These are phyloP conservation scores for Blastobasis lacticolella DNA, from an alignment of 2,888 invertebrate genomes.

Conservation along the genomic window DNA sequence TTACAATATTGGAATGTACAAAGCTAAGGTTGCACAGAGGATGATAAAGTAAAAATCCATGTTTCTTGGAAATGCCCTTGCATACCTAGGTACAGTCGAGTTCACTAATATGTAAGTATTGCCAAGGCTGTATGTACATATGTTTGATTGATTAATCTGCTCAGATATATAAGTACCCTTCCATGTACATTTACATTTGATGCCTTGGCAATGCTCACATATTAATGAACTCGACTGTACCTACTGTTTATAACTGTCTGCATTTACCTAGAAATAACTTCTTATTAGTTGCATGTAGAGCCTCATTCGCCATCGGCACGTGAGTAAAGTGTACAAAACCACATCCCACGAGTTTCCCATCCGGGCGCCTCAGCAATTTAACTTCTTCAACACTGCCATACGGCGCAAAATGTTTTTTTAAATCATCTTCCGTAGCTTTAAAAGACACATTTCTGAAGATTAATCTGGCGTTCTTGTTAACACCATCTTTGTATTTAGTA, in stretches of 20 bases:
- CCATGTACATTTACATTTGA: too few relatives aligned
- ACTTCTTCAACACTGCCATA: slow-evolving; percentile 86
- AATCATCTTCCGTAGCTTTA: slow-evolving; percentile 81
- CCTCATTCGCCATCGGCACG: slow-evolving; percentile 85
- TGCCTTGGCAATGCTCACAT: too few relatives aligned
- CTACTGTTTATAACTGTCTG: neutral
- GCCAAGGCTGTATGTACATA: too few relatives aligned
- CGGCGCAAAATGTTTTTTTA: slow-evolving; percentile 80
- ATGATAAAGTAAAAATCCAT: too few relatives aligned
- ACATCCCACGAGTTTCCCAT: slow-evolving; percentile 88
- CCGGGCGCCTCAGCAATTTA: slow-evolving; percentile 80
- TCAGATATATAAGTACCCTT: too few relatives aligned
- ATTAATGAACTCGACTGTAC: too few relatives aligned
- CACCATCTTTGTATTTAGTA: slow-evolving; percentile 38
- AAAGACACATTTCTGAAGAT: slow-evolving; percentile 80
- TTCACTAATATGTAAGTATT: too few relatives aligned
- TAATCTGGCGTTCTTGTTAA: slow-evolving; percentile 71
- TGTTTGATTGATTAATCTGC: too few relatives aligned
- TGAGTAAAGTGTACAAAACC: slow-evolving; percentile 90
- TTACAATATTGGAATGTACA: too few relatives aligned
- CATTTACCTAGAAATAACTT: slow-evolving; percentile 75
- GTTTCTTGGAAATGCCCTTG: too few relatives aligned
- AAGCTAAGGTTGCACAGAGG: too few relatives aligned
- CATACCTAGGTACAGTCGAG: too few relatives aligned
- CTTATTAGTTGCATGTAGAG: slow-evolving; percentile 79